Evolutionary conservation across 2,888 invertebrate species (phyloP).

Genomic region (Cheilosia vernalis): DNA sequence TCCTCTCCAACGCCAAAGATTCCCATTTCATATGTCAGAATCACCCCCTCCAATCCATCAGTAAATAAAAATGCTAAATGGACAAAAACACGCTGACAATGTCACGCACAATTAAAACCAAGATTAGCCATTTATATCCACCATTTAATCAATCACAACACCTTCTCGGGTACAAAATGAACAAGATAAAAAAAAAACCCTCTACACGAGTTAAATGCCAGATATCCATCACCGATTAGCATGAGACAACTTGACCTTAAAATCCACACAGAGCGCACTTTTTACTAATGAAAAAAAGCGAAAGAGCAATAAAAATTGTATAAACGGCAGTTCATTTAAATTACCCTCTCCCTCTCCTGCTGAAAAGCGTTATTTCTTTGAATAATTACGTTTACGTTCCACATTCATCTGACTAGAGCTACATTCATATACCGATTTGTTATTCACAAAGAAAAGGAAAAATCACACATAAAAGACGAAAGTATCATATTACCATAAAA

Average conservation of each 20-base stretch:
- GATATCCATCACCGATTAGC: neutral
- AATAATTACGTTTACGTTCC: neutral
- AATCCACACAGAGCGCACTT: neutral
- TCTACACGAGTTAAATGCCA: too few species aligned
- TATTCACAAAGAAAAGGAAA: too few species aligned
- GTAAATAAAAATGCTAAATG: too few species aligned
- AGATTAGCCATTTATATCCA: neutral
- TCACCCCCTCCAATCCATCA: too few species aligned
- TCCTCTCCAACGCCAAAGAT: too few species aligned
- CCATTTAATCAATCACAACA: neutral
- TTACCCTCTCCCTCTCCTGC: neutral
- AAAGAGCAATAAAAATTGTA: neutral
- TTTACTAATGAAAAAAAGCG: neutral
- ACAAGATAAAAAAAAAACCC: neutral
- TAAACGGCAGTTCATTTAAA: constrained; percentile 16
- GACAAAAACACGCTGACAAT: neutral
- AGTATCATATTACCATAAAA: constrained; percentile 13
- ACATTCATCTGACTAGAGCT: neutral
- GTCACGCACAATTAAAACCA: neutral
- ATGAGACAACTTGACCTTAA: constrained; percentile 4
- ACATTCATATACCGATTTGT: too few species aligned
- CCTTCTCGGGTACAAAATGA: neutral
- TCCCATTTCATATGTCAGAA: neutral
- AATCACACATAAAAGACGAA: neutral
- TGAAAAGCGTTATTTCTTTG: constrained; percentile 16